These are phyloP conservation scores for Halichoeres trimaculatus DNA, from an alignment of 2,113 vertebrate genomes.

Conservation along the genomic window DNA sequence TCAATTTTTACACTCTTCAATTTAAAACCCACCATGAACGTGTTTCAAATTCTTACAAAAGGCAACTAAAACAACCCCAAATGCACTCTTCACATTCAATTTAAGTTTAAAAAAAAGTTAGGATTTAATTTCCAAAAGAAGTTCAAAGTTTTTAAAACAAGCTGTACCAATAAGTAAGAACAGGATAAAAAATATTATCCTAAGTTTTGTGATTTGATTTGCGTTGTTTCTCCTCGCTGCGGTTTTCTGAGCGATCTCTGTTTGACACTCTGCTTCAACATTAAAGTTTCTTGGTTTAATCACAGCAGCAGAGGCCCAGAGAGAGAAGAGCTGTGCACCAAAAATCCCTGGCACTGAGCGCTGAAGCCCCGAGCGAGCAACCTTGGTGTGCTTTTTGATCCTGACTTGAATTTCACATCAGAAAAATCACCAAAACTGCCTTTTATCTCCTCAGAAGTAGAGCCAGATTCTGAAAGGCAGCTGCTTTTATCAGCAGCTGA, in stretches of 20 bases:
- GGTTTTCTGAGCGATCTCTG: not conserved
- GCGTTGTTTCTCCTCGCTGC: conserved; percentile 3
- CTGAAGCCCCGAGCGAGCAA: conserved; percentile 27
- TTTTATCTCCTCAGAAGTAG: conserved; percentile 52
- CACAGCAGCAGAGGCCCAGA: conserved; percentile 15
- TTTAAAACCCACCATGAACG: not conserved
- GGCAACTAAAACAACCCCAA: not conserved
- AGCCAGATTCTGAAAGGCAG: conserved; percentile 52
- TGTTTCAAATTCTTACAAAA: not conserved
- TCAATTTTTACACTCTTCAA: not conserved
- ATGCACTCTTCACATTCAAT: not conserved
- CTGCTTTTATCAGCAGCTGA: conserved; percentile 58
- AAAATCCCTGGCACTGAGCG: conserved; percentile 46
- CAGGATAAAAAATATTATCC: not conserved
- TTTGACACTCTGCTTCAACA: conserved; percentile 25
- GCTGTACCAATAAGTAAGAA: not conserved
- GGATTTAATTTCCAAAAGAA: not conserved
- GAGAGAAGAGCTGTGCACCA: conserved; percentile 21
- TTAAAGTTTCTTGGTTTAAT: conserved; percentile 30
- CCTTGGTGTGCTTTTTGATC: conserved; percentile 59
- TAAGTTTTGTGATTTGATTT: conserved; percentile 2
- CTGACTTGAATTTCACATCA: conserved; percentile 64
- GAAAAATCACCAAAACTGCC: conserved; percentile 60
- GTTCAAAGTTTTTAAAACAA: not conserved
- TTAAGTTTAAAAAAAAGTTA: not conserved